Evolutionary conservation across 64 coral and sea anemone species (phyloP), one percentile per base, ranked within the genome.

Genomic region (Anthopleura sola): DNA sequence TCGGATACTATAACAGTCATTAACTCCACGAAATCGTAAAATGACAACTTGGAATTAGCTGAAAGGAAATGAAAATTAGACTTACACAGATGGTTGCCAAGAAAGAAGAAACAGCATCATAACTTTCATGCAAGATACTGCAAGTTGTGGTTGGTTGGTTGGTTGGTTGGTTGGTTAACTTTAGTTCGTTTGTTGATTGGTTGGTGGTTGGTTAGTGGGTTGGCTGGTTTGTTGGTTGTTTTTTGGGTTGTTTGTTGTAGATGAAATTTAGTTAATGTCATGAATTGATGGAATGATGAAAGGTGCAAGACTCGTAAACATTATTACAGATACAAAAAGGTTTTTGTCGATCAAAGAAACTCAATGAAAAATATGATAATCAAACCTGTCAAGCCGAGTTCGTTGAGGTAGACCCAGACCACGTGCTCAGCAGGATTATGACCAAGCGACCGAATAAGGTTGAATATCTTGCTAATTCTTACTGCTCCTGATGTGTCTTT

Each of bases 401-500:
- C 92, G 50, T 93, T 89, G 78, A 90, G 75, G 64, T 86, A 93
- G 18, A 85, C 83, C 87, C 92, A 89, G 4, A 93, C 83, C 19
- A 55, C 55, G 8, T 81, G 85, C 54, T 93, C 83, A 14, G 78
- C 80, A 17, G 87, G 87, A 82, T 93, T 93, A 76, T 93, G 60
- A 16, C 92, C 92, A 36, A 93, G 82, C 82, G 84, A 90, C 4
- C 92, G 92, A 82, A 93, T 90, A 12, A 93, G 92, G 11, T 85
- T 88, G 46, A 90, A 93, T 24, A 93, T 75, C 5, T 82, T 76
- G 11, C 37, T 75, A 1, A 82, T 71, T 75, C 46, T 81, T 36
- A 93, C 90, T 36, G 20, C 53, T 39, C 88, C 92, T 0, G 75
- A 75, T 31, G 83, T 60, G 16, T 32, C 64, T 57, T 83, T 80